Conservation (phyloP, 1,140 invertebrate species). For the Oryctes rhinoceros region DNA sequence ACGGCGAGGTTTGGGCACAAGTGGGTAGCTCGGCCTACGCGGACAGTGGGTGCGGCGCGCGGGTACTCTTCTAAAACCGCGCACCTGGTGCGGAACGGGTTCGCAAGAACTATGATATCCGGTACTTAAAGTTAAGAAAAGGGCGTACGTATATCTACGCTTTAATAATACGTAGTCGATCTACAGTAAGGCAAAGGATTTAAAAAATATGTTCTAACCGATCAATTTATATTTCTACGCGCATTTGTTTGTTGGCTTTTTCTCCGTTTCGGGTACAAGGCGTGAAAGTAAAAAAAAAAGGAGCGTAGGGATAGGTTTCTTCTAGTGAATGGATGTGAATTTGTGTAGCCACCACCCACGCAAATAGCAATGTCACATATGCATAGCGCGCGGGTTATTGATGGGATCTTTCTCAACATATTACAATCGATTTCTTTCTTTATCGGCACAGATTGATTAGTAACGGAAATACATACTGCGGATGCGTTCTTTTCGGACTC, state of each 20-base stretch:
- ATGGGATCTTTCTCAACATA: no score
- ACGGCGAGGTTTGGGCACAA: slow-evolving; percentile 49
- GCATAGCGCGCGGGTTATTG: no score
- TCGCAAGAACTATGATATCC: slow-evolving; percentile 36
- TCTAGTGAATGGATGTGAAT: slow-evolving; percentile 28
- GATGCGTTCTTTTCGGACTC: background rate
- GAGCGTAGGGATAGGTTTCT: background rate
- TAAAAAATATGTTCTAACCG: background rate
- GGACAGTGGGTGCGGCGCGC: slow-evolving; percentile 53
- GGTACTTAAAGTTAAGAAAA: slow-evolving; percentile 1
- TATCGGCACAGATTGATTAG: no score
- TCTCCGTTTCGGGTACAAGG: background rate
- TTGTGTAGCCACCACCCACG: background rate
- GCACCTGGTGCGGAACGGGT: slow-evolving; percentile 49
- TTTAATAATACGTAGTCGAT: background rate
- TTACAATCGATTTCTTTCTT: no score
- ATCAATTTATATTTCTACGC: no score
- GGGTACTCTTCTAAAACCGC: slow-evolving; percentile 41
- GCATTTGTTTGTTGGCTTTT: background rate
- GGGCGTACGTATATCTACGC: background rate
- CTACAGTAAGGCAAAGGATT: background rate
- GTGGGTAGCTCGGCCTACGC: slow-evolving; percentile 53
- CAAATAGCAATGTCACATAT: background rate
- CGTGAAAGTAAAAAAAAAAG: background rate
- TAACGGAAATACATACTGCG: background rate